Percentiles rank a stretch among this genome's conserved stretches.
Evolutionary conservation across 2,888 invertebrate genomes (phyloP).

Genomic region (Nyleta sp.): DNA sequence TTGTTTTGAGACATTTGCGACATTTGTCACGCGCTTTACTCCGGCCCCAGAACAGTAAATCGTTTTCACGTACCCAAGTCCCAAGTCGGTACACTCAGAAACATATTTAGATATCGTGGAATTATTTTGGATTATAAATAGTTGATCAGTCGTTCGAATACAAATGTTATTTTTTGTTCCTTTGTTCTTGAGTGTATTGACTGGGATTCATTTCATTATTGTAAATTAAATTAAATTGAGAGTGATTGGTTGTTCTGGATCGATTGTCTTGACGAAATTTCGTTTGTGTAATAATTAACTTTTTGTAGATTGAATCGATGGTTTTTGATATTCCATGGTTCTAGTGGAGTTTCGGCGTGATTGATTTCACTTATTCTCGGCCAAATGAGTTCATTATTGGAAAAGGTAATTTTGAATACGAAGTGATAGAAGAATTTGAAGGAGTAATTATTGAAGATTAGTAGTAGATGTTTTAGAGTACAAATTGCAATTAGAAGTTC

Average conservation of each 20-base stretch:
- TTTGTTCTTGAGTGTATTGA: too few relatives aligned
- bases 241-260: too few relatives aligned
- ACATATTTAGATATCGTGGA: not conserved
- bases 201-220: too few relatives aligned
- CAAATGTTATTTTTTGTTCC: too few relatives aligned
- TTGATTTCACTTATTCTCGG: slow-evolving; percentile 21
- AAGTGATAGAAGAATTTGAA: not conserved
- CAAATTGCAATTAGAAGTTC: slow-evolving; percentile 92
- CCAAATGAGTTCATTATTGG: slow-evolving; percentile 51
- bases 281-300: slow-evolving; percentile 14
- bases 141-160: too few relatives aligned
- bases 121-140: too few relatives aligned
- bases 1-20: slow-evolving; percentile 49
- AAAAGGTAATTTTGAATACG: slow-evolving; percentile 30
- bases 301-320: slow-evolving; percentile 11
- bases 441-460: not conserved
- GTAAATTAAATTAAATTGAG: too few relatives aligned
- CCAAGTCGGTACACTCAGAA: slow-evolving; percentile 6
- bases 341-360: slow-evolving; percentile 28
- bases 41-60: not conserved
- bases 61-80: not conserved
- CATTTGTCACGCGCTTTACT: slow-evolving; percentile 37
- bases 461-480: too few relatives aligned
- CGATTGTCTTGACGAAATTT: too few relatives aligned
- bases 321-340: slow-evolving; percentile 9